Evolutionary conservation across 2,113 vertebrate species (phyloP).

Genomic region (Mesocricetus auratus): DNA sequence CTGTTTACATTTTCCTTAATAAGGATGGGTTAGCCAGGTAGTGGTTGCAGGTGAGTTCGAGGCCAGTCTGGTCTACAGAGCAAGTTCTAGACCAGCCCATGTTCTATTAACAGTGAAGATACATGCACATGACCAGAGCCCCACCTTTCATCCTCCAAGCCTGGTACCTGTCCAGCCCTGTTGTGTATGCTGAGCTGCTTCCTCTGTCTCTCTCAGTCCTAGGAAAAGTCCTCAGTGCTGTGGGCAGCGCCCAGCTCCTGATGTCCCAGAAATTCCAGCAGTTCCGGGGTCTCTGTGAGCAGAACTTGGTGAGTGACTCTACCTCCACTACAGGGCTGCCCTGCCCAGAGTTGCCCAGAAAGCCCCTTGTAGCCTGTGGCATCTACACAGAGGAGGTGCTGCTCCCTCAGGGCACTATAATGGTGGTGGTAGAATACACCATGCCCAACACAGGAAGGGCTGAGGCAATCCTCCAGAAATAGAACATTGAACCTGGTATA

Average conservation of each 20-base stretch:
- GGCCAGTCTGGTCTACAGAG: neutral
- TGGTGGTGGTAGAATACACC: neutral
- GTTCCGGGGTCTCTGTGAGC: constrained; percentile 98
- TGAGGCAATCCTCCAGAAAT: neutral
- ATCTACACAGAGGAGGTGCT: neutral
- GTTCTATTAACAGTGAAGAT: neutral
- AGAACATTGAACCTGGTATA: neutral
- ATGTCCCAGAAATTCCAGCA: constrained; percentile 98
- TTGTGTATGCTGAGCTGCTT: neutral
- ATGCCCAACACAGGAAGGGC: neutral
- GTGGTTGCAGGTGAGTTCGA: neutral
- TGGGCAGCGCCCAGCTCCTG: constrained; percentile 91
- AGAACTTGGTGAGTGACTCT: constrained; percentile 94
- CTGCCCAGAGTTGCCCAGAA: neutral
- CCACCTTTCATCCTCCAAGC: neutral
- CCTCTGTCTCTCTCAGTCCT: constrained; percentile 87
- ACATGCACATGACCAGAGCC: neutral
- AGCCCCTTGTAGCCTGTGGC: neutral
- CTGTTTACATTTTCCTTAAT: neutral
- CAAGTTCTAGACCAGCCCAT: neutral
- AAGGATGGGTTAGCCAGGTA: neutral
- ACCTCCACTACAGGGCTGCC: neutral
- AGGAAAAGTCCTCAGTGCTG: constrained; percentile 97
- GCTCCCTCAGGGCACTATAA: neutral
- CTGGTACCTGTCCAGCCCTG: neutral